Evolutionary conservation across 2,888 invertebrate species (phyloP).

Genomic region (Cephus rjabovi): DNA sequence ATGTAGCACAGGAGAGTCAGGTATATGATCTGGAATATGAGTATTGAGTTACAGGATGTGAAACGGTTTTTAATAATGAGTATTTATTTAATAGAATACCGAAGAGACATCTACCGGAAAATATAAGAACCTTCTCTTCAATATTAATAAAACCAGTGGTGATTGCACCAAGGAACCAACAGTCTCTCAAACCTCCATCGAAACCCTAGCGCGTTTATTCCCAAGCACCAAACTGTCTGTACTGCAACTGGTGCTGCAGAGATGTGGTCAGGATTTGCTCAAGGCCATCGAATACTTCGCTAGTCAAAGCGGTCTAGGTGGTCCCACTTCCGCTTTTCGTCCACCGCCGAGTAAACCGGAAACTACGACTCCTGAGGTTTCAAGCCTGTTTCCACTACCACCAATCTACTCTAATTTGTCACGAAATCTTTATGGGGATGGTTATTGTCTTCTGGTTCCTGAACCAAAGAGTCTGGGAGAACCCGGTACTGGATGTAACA

Average conservation of each 20-base stretch:
- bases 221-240: conserved; percentile 91
- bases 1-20: neutral
- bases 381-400: conserved; percentile 33
- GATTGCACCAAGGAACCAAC: conserved; percentile 40
- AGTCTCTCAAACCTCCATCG: conserved; percentile 80
- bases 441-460: conserved; percentile 52
- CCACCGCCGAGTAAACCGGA: conserved; percentile 26
- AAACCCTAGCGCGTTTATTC: conserved; percentile 89
- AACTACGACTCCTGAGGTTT: conserved; percentile 15
- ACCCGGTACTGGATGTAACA: conserved; percentile 15
- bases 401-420: conserved; percentile 51
- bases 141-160: conserved; percentile 19
- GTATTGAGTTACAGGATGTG: neutral
- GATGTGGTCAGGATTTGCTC: conserved; percentile 91
- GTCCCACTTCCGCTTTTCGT: conserved; percentile 34
- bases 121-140: conserved; percentile 20
- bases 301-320: conserved; percentile 37
- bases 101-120: conserved; percentile 9
- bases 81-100: neutral
- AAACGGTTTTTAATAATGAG: neutral
- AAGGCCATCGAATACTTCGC: conserved; percentile 89
- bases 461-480: conserved; percentile 45
- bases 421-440: conserved; percentile 51
- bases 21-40: neutral
- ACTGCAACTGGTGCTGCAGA: conserved; percentile 88